These are phyloP conservation scores for Pteropus alecto DNA, from an alignment of 2,113 vertebrate species.

Conservation along the genomic window DNA sequence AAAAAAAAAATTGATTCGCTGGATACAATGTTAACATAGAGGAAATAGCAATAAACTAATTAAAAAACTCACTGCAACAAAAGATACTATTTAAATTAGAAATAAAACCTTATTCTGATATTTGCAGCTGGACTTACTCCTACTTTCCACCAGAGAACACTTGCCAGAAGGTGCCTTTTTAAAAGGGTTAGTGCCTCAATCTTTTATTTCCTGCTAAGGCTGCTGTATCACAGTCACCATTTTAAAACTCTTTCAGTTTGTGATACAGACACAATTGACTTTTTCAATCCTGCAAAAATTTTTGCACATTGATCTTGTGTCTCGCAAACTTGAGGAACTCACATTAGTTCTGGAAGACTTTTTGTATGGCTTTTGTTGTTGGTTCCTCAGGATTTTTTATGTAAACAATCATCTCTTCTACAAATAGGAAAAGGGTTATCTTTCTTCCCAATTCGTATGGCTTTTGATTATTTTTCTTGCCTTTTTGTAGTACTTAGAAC, in stretches of 20 bases:
- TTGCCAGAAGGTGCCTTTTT: background rate
- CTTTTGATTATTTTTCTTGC: background rate
- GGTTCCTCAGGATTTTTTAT: background rate
- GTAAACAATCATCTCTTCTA: background rate
- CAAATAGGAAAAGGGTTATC: background rate
- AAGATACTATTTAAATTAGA: background rate
- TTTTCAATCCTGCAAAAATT: background rate
- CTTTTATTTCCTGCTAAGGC: background rate
- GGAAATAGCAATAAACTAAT: background rate
- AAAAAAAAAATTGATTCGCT: background rate
- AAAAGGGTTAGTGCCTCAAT: background rate
- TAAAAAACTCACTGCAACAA: background rate
- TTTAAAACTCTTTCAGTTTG: background rate
- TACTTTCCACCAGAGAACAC: background rate
- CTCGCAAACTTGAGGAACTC: background rate
- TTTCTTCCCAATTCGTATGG: background rate
- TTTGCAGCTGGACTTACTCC: background rate
- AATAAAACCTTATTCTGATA: background rate
- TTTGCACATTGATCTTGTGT: background rate
- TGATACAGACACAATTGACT: background rate
- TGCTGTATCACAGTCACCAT: background rate
- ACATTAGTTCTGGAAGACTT: background rate
- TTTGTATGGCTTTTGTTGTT: background rate
- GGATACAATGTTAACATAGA: background rate
- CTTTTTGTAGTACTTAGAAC: background rate